These are phyloP conservation scores for Subacronicta megacephala DNA, from an alignment of 2,888 invertebrate genomes.

Conservation along the genomic window DNA sequence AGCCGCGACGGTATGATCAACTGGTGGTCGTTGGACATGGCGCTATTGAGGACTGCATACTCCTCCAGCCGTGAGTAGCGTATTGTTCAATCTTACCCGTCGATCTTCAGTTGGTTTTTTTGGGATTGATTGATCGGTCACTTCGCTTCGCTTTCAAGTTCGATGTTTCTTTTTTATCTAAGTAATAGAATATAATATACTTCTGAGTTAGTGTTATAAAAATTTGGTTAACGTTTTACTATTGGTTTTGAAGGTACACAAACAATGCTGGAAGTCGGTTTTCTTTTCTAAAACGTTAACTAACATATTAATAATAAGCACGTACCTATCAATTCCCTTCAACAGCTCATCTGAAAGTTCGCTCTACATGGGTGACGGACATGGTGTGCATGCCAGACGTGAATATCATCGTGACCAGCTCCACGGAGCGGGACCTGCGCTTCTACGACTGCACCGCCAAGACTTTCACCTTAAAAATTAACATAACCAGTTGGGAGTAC, in stretches of 20 bases:
- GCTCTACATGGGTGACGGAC: conserved; percentile 93
- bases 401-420: conserved; percentile 93
- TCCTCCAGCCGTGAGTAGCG: conserved; percentile 90
- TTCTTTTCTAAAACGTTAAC: too few relatives aligned
- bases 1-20: conserved; percentile 94
- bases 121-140: too few relatives aligned
- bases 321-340: neutral
- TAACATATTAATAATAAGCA: too few relatives aligned
- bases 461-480: conserved; percentile 92
- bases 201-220: too few relatives aligned
- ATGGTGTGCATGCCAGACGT: conserved; percentile 93
- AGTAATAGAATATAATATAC: too few relatives aligned
- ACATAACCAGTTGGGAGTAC: conserved; percentile 91
- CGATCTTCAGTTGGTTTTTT: too few relatives aligned
- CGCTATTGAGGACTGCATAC: conserved; percentile 90
- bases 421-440: conserved; percentile 93
- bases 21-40: conserved; percentile 93
- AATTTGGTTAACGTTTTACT: too few relatives aligned
- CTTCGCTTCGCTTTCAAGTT: too few relatives aligned
- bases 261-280: too few relatives aligned
- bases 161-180: too few relatives aligned
- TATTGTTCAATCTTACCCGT: neutral
- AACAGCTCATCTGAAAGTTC: conserved; percentile 89
- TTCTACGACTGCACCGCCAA: conserved; percentile 94
- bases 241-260: too few relatives aligned